Evolutionary conservation across 2,113 vertebrate genomes (phyloP).

Genomic region (Petaurus breviceps): DNA sequence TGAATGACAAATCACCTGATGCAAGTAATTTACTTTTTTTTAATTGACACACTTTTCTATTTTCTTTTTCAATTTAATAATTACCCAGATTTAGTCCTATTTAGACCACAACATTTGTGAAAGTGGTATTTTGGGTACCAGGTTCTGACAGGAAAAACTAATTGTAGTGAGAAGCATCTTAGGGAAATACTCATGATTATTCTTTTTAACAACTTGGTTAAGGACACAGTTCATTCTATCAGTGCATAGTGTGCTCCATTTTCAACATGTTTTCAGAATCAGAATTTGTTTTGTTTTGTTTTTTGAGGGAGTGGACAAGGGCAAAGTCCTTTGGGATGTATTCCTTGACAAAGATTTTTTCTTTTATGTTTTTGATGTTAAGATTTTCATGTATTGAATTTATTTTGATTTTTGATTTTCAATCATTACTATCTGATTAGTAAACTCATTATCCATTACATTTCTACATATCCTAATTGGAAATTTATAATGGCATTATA

Average conservation of each 20-base stretch:
- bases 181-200: background rate
- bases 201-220: background rate
- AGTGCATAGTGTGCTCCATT: background rate
- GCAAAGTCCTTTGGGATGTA: constrained; percentile 3
- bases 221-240: background rate
- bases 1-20: background rate
- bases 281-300: background rate
- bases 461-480: background rate
- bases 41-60: background rate
- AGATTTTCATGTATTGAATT: background rate
- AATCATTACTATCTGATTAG: background rate
- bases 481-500: background rate
- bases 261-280: background rate
- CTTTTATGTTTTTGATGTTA: constrained; percentile 17
- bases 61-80: background rate
- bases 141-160: background rate
- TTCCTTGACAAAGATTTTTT: constrained; percentile 22
- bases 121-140: background rate
- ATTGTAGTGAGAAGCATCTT: background rate
- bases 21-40: background rate
- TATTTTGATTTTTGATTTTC: constrained; percentile 17
- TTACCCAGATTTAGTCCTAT: background rate
- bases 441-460: background rate
- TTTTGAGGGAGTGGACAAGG: background rate
- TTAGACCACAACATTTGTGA: background rate